phyloP scores from a whole-genome alignment of 92 coral and sea anemone genomes.

The Paramuricea clavata region DNA sequence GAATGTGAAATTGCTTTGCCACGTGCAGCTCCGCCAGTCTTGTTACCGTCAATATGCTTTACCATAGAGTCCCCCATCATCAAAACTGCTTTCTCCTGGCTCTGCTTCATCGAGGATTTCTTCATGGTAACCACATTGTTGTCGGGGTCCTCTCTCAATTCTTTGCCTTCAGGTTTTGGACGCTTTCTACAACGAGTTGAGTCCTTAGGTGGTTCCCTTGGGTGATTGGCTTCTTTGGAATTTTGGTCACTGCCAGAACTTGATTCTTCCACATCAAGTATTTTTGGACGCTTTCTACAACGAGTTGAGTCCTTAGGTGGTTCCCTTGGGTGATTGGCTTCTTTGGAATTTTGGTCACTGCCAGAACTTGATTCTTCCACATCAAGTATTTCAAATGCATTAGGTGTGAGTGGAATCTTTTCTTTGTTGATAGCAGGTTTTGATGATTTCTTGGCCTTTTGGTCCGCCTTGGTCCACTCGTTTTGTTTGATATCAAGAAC shows the following conservation, averaged over 20 bases:
- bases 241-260: too few species aligned
- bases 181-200: neutral
- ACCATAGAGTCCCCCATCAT: constrained; percentile 34
- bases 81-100: neutral
- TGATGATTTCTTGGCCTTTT: neutral
- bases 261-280: too few species aligned
- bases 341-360: too few species aligned
- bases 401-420: too few species aligned
- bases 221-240: too few species aligned
- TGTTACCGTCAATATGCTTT: neutral
- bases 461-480: neutral
- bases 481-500: neutral
- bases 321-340: too few species aligned
- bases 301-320: too few species aligned
- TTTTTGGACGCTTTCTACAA: too few species aligned
- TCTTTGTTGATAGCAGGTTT: neutral
- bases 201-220: too few species aligned
- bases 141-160: neutral
- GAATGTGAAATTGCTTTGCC: constrained; percentile 1
- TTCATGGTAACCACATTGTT: neutral
- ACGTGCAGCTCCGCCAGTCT: neutral
- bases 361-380: too few species aligned
- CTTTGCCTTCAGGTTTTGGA: too few species aligned
- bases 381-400: too few species aligned
- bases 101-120: neutral